These are phyloP conservation scores for Galeopsomyia nigrocyanea DNA, from an alignment of 2,888 invertebrate species.

Conservation along the genomic window DNA sequence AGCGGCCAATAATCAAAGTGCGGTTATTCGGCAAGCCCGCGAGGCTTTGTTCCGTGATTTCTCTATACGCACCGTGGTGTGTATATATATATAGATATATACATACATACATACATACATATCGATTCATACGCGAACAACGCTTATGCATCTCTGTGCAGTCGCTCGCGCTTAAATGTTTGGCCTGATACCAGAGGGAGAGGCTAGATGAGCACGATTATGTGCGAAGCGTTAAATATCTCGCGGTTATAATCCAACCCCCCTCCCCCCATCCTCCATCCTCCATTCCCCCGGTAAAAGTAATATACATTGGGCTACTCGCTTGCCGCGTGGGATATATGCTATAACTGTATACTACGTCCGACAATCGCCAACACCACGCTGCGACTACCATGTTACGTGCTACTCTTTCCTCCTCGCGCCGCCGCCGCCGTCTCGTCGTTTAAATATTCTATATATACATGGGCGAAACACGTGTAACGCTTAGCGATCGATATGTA, in stretches of 20 bases:
- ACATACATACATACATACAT: not conserved
- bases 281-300: too few species aligned
- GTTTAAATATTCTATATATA: slow-evolving; percentile 19
- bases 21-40: slow-evolving; percentile 28
- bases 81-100: not conserved
- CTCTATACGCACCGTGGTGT: not conserved
- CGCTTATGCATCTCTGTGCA: not conserved
- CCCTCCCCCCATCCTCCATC: slow-evolving; percentile 24
- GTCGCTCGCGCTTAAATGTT: slow-evolving; percentile 34
- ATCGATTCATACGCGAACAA: not conserved
- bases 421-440: not conserved
- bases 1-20: slow-evolving; percentile 45
- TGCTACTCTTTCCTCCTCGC: not conserved
- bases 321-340: slow-evolving; percentile 25
- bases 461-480: slow-evolving; percentile 36
- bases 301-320: slow-evolving; percentile 58
- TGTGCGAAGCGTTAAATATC: slow-evolving; percentile 47
- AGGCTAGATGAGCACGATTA: slow-evolving; percentile 42
- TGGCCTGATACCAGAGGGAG: slow-evolving; percentile 28
- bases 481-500: slow-evolving; percentile 37
- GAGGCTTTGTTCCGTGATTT: slow-evolving; percentile 39
- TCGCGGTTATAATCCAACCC: slow-evolving; percentile 60
- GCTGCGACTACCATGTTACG: not conserved
- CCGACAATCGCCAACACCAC: slow-evolving; percentile 11
- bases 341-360: slow-evolving; percentile 28